Evolutionary conservation across 2,113 vertebrate genomes (phyloP).

Genomic region (Petroica traversi): DNA sequence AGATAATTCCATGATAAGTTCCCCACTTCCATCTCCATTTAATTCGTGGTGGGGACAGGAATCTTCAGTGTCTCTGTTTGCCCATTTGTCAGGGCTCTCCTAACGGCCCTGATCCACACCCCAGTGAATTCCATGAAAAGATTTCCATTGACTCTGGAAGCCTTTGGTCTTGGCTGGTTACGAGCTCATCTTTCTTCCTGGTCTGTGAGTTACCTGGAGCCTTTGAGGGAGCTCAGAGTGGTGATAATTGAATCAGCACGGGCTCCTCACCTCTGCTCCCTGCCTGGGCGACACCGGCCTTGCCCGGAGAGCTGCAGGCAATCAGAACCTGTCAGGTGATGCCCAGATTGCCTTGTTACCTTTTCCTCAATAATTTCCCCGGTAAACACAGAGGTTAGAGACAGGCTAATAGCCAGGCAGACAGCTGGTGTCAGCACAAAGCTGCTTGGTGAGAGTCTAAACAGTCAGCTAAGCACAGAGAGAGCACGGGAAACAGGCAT

Average conservation of each 20-base stretch:
- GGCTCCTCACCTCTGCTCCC: neutral
- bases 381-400: constrained; percentile 24
- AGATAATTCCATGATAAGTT: neutral
- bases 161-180: neutral
- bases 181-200: neutral
- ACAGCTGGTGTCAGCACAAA: neutral
- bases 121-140: neutral
- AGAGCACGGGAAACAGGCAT: neutral
- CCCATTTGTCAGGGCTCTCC: neutral
- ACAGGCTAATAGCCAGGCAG: constrained; percentile 8
- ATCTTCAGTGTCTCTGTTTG: neutral
- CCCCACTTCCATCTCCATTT: neutral
- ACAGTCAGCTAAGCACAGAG: neutral
- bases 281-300: neutral
- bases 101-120: neutral
- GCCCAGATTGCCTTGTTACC: neutral
- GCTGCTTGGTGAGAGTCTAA: neutral
- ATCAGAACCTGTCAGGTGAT: neutral
- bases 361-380: constrained; percentile 1
- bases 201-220: neutral
- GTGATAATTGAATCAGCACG: neutral
- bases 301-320: neutral
- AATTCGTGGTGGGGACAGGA: rapidly evolving
- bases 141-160: neutral
- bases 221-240: neutral